phyloP scores from a whole-genome alignment of 53 echinoderm and acorn worm species.

The Holothuria leucospilota region DNA sequence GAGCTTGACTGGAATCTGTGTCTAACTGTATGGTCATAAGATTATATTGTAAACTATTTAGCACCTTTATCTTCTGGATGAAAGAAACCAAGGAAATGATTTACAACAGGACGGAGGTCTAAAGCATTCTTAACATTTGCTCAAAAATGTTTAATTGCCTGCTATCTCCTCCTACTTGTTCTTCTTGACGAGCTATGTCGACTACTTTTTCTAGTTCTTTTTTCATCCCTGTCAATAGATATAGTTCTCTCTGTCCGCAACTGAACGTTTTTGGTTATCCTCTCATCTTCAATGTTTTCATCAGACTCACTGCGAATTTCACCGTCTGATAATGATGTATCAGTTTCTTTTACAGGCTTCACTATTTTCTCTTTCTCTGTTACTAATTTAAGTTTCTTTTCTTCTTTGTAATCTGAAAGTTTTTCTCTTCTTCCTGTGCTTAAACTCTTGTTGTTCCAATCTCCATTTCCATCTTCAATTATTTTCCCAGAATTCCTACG shows the following conservation, averaged over 20 bases:
- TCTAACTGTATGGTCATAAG: background rate
- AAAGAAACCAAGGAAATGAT: background rate
- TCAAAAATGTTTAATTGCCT: background rate
- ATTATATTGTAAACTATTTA: background rate
- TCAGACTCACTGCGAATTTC: slow-evolving; percentile 5
- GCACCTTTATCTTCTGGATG: no score
- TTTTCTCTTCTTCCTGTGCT: background rate
- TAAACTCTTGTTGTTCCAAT: background rate
- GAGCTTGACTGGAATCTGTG: background rate
- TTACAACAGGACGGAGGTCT: background rate
- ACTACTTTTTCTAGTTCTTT: background rate
- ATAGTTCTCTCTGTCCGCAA: background rate
- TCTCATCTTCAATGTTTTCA: background rate
- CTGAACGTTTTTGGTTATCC: background rate
- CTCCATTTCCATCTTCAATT: background rate
- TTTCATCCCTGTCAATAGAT: background rate
- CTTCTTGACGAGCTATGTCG: background rate
- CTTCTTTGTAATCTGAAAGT: no score
- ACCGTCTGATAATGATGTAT: slow-evolving; percentile 13
- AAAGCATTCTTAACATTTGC: no score
- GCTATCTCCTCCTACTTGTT: background rate
- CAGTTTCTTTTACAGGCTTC: no score
- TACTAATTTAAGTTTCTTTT: no score
- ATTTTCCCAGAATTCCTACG: no score
- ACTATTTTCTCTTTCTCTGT: no score